Evolutionary conservation across 2,797 vertebrate genomes (phyloP).

Genomic region (Arrhamphus sclerolepis): DNA sequence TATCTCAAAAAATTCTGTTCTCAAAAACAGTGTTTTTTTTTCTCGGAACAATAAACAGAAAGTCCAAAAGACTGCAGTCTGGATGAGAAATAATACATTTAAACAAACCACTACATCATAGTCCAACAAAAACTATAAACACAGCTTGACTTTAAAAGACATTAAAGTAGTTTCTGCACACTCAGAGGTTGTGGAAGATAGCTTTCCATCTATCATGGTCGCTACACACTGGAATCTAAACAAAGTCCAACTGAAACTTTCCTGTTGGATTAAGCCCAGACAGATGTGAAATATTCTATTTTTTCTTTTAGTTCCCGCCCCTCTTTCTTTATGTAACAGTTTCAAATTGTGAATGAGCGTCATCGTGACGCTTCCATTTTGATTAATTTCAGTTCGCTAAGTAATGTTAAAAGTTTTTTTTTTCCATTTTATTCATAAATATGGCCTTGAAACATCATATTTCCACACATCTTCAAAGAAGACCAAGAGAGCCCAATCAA

Average conservation of each 20-base stretch:
- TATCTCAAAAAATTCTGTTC: background rate
- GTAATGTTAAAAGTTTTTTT: background rate
- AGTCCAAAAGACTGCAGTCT: background rate
- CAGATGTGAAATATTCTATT: slow-evolving; percentile 18
- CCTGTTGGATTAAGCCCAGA: background rate
- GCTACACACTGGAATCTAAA: slow-evolving; percentile 38
- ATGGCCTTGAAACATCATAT: background rate
- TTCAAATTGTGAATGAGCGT: too few relatives aligned
- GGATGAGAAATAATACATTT: slow-evolving; percentile 14
- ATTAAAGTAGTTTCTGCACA: slow-evolving; percentile 21
- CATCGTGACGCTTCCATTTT: slow-evolving; percentile 11
- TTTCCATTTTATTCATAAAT: background rate
- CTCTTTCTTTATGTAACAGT: too few relatives aligned
- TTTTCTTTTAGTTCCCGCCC: slow-evolving; percentile 9
- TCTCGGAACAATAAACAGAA: background rate
- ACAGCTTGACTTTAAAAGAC: slow-evolving; percentile 37
- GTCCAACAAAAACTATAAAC: slow-evolving; percentile 28
- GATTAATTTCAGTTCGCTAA: slow-evolving; percentile 3
- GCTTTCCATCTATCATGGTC: slow-evolving; percentile 19
- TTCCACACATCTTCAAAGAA: background rate
- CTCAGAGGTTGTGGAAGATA: background rate
- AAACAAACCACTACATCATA: slow-evolving; percentile 22
- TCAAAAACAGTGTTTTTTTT: background rate
- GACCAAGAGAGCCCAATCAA: background rate
- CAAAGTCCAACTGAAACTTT: slow-evolving; percentile 29